phyloP scores from a whole-genome alignment of 2,888 invertebrate species.

The Hirtodrosophila cameraria region DNA sequence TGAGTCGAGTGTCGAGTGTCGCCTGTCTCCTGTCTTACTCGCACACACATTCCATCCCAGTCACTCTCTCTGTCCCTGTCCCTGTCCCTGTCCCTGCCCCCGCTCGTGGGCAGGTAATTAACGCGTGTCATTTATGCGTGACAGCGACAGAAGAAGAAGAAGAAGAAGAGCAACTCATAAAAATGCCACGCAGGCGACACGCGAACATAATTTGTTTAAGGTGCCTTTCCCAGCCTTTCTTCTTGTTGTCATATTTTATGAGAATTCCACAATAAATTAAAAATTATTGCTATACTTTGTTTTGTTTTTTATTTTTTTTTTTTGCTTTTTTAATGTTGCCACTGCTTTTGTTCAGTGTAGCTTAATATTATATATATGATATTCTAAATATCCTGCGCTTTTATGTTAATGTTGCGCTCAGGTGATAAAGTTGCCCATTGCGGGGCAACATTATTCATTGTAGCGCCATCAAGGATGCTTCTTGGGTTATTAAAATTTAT shows the following conservation, averaged over 20 bases:
- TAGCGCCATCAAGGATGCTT: constrained; percentile 53
- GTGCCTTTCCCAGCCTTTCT: constrained; percentile 6
- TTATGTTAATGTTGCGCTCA: constrained; percentile 68
- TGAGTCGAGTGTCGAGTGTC: constrained; percentile 26
- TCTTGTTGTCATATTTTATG: constrained; percentile 58
- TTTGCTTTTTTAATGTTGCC: constrained; percentile 26
- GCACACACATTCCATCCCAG: not conserved
- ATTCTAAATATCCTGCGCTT: constrained; percentile 43
- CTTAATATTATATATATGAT: constrained; percentile 59
- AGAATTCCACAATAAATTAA: constrained; percentile 75
- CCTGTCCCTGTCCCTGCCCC: too few relatives aligned
- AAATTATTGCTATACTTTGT: constrained; percentile 71
- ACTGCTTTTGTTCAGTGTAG: constrained; percentile 57
- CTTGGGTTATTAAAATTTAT: constrained; percentile 62
- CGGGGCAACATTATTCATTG: constrained; percentile 61
- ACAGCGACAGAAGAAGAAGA: too few relatives aligned
- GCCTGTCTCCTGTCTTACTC: constrained; percentile 6
- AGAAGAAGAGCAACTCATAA: constrained; percentile 64
- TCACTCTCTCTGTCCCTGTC: too few relatives aligned
- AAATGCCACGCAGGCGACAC: constrained; percentile 68
- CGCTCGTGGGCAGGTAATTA: constrained; percentile 60
- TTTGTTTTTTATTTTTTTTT: not conserved
- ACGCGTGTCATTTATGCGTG: constrained; percentile 72
- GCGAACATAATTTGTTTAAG: constrained; percentile 73
- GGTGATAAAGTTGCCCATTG: constrained; percentile 66